phyloP scores from a whole-genome alignment of 2,113 vertebrate species.

The Grallaria varia region DNA sequence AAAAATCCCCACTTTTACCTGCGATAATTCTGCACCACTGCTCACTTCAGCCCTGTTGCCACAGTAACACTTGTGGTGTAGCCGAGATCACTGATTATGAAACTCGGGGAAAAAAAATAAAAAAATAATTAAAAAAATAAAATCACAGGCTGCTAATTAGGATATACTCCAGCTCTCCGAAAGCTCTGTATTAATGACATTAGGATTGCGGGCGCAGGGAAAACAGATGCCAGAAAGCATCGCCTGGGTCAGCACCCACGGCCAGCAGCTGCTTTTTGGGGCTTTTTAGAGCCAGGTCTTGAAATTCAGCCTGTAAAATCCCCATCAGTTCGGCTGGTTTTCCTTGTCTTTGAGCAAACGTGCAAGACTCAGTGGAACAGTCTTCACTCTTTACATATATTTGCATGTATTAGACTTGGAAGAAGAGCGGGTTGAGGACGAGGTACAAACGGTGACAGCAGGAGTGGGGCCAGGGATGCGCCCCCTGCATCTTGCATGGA shows the following conservation, averaged over 20 bases:
- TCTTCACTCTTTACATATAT: slow-evolving; percentile 39
- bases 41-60: slow-evolving; percentile 55
- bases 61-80: slow-evolving; percentile 64
- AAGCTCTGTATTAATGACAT: slow-evolving; percentile 26
- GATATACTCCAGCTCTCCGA: slow-evolving; percentile 14
- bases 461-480: background rate
- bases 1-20: slow-evolving; percentile 4
- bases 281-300: background rate
- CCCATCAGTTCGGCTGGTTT: background rate
- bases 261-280: background rate
- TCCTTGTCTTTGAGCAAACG: background rate
- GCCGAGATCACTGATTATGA: slow-evolving; percentile 57
- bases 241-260: background rate
- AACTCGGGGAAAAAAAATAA: background rate
- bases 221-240: background rate
- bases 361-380: slow-evolving; percentile 15
- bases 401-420: slow-evolving; percentile 33
- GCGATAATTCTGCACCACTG: slow-evolving; percentile 11
- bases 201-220: background rate
- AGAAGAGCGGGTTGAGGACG: background rate
- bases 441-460: background rate
- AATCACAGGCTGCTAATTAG: slow-evolving; percentile 52
- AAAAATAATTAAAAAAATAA: background rate
- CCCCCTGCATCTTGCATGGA: background rate
- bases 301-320: background rate